These are phyloP conservation scores for Mormyrops boulengeri DNA, from an alignment of 2,797 vertebrate species.

Conservation along the genomic window DNA sequence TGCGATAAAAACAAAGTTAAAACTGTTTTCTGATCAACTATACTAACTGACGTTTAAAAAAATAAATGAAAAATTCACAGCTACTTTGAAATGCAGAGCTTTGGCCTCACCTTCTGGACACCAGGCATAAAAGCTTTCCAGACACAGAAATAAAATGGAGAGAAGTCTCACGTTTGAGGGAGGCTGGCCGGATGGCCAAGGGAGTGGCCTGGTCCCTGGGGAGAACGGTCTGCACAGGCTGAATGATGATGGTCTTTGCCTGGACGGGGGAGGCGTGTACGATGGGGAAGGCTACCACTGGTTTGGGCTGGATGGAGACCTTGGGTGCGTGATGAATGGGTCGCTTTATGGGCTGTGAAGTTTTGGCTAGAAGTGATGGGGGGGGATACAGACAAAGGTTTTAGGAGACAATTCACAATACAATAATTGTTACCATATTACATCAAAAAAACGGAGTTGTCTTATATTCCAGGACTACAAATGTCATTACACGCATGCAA, in stretches of 20 bases:
- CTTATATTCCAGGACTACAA: neutral
- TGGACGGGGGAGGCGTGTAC: conserved; percentile 62
- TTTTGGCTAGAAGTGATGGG: conserved; percentile 51
- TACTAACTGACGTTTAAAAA: neutral
- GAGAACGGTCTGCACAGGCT: conserved; percentile 72
- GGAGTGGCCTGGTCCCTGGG: conserved; percentile 70
- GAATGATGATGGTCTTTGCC: conserved; percentile 86
- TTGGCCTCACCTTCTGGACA: conserved; percentile 50
- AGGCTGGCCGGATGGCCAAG: conserved; percentile 76
- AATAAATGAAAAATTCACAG: neutral
- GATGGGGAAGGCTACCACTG: conserved; percentile 72
- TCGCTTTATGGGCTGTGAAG: conserved; percentile 58
- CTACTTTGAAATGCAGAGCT: neutral
- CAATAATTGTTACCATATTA: neutral
- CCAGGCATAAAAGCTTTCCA: neutral
- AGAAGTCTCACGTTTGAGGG: conserved; percentile 64
- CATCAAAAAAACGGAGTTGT: neutral
- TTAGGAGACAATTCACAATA: neutral
- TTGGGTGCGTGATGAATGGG: conserved; percentile 67
- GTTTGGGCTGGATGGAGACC: conserved; percentile 83
- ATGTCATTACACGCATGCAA: neutral
- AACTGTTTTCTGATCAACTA: neutral
- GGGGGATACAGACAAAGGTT: neutral
- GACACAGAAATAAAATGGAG: neutral
- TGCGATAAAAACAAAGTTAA: neutral